Base-by-base conservation (phyloP, 2,888 invertebrate species). In the Zaprionus lineosus region DNA sequence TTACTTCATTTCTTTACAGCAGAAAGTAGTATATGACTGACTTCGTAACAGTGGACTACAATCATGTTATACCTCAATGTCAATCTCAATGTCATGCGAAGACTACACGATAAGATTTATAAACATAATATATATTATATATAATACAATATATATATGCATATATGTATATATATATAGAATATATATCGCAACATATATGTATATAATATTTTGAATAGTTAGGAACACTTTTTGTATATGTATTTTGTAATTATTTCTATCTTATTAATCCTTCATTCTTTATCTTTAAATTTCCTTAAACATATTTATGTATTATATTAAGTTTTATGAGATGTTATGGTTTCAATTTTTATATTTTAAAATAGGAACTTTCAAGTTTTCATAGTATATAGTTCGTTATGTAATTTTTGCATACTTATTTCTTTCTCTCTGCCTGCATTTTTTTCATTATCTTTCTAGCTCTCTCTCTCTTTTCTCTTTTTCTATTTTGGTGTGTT, bases 361-460 rank as follows among this genome's bases (percentile, higher is more conserved):
- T 78, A 84, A 84, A 86, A 82, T 84, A 87, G 86, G 84, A 86
- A 86, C 86, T 84, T 74, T 85, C 71, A 68, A 70, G 70, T 82
- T 82, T 77, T 70, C 70, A 58, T 73, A 71, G 70, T 81, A 52
- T 72, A 56, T 55, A n/a, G n/a, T n/a, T n/a, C n/a, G n/a, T n/a
- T n/a, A n/a, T n/a, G n/a, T 3, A 15, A 37, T 18, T 37, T 16
- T 37, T 9, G 16, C 37, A 37, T 37, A 18, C 19, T 21, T 18
- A 37, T 37, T 12, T 29, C 9, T 29, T 2, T 26, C n/a, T 26
- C 14, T 28, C n/a, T n/a, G n/a, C n/a, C n/a, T n/a, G n/a, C n/a
- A n/a, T n/a, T n/a, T n/a, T n/a, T n/a, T n/a, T n/a, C n/a, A n/a
- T n/a, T n/a, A n/a, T n/a, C n/a, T n/a, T n/a, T n/a, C n/a, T n/a